phyloP scores from a whole-genome alignment of 1,140 invertebrate species.

The Artemia franciscana region DNA sequence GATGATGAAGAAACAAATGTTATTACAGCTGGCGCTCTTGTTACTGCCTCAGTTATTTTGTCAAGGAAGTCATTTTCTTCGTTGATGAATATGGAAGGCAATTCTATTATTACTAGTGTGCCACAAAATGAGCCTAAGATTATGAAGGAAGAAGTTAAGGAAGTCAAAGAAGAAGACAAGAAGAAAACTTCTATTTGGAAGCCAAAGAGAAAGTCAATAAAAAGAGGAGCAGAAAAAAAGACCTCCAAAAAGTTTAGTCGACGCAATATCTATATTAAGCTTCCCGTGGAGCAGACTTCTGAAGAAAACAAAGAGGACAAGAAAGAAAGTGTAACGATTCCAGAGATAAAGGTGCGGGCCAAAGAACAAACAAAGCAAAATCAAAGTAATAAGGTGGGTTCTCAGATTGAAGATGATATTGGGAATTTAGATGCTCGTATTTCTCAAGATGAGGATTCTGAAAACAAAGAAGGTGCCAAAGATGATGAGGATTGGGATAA shows the following conservation, averaged over 20 bases:
- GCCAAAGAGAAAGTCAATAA: slow-evolving; percentile 31
- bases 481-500: slow-evolving; percentile 31
- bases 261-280: slow-evolving; percentile 26
- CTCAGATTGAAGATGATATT: too few species aligned
- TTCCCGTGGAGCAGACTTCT: slow-evolving; percentile 17
- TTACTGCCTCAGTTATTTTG: slow-evolving; percentile 80
- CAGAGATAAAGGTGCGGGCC: slow-evolving; percentile 14
- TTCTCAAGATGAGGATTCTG: too few species aligned
- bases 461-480: slow-evolving; percentile 12
- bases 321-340: too few species aligned
- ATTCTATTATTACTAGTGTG: slow-evolving; percentile 30
- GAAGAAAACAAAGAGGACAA: slow-evolving; percentile 29
- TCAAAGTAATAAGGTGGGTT: too few species aligned
- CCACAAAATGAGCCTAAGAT: slow-evolving; percentile 14
- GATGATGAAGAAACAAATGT: slow-evolving; percentile 90
- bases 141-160: slow-evolving; percentile 14
- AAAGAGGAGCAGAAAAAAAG: slow-evolving; percentile 24
- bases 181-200: slow-evolving; percentile 45
- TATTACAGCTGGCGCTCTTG: slow-evolving; percentile 87
- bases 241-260: slow-evolving; percentile 13
- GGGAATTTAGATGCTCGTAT: too few species aligned
- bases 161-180: slow-evolving; percentile 25
- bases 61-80: slow-evolving; percentile 50
- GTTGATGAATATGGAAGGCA: slow-evolving; percentile 48
- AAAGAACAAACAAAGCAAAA: too few species aligned